Conservation (phyloP, 37 sponge, comb jelly and placozoan species). For the Dysidea cf. avara region DNA sequence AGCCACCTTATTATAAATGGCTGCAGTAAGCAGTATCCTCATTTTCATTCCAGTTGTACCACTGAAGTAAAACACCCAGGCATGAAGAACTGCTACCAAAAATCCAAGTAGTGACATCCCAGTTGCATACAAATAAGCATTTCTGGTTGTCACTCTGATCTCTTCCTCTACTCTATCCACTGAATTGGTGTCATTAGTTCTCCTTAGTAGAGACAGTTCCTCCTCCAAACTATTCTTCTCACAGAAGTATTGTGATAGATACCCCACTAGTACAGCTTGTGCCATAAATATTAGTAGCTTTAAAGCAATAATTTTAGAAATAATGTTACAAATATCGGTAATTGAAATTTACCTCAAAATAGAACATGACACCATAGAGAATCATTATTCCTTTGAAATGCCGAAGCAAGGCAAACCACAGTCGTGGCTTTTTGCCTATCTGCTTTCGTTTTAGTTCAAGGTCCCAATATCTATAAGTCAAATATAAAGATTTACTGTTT, state of each 20-base stretch:
- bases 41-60: constrained; percentile 61
- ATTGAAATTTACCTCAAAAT: constrained; percentile 31
- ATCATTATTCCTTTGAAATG: constrained; percentile 34
- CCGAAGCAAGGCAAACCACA: constrained; percentile 48
- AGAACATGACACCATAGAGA: constrained; percentile 15
- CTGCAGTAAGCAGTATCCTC: constrained; percentile 45
- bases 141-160: background rate
- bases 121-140: constrained; percentile 64
- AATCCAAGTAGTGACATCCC: constrained; percentile 27
- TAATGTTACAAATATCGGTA: too few species aligned
- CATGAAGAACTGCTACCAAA: constrained; percentile 20
- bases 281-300: constrained; percentile 31
- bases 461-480: constrained; percentile 44
- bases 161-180: too few species aligned
- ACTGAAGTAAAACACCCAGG: constrained; percentile 37
- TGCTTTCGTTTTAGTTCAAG: constrained; percentile 36
- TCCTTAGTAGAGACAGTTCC: background rate
- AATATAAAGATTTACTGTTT: too few species aligned
- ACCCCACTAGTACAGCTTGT: constrained; percentile 63
- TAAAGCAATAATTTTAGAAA: too few species aligned
- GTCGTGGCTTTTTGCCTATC: constrained; percentile 21
- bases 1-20: constrained; percentile 67
- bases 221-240: constrained; percentile 7
- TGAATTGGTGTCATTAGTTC: too few species aligned
- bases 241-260: constrained; percentile 56